Base-by-base conservation (phyloP, 53 echinoderm and acorn worm genomes). In the Mesocentrotus franciscanus region DNA sequence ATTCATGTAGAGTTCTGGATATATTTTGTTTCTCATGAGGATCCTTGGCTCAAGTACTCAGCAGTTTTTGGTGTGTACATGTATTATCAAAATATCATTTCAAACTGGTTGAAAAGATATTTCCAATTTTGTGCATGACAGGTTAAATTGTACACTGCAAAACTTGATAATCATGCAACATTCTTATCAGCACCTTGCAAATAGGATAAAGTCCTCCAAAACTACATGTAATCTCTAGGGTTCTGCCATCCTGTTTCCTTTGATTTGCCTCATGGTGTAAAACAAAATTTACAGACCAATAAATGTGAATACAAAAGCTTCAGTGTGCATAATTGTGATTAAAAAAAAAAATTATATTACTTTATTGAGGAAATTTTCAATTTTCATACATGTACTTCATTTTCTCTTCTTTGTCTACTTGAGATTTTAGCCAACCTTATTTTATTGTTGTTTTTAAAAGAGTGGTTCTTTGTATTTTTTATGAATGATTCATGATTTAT, bases 31-130 rank as follows among this genome's bases (percentile, higher is more conserved):
- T 27, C 74, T 49, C 22, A 92, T 92, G 92, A 70, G 92, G 92
- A 92, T 92, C 56, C 16, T 74, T 10, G 71, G 92, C 35, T 20
- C 92, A 9, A 56, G 49, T n/a, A 11, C 92, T 70, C 92, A 72
- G n/a, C 92, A 71, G 18, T 70, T 92, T 92, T 35, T 55, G 92
- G 92, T 92, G 92, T 74, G 92, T 90, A 30, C 29, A 78, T 34
- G 30, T 60, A 90, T 60, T 17, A 16, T 72, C 10, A 8, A 72
- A 49, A 55, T 42, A 85, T 17, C 32, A 14, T 59, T 56, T 42
- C 36, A 49, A 22, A 49, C 56, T 56, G 8, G 78, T 27, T 78
- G 34, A 34, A 78, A 78, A 27, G 18, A 64, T 64, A 64, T 64
- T 64, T 64, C 6, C 49, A 4, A 7, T 49, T 49, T 49, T 49